Evolutionary conservation across 1,140 invertebrate species (phyloP).

Genomic region (Pseudomyrmex concolor): DNA sequence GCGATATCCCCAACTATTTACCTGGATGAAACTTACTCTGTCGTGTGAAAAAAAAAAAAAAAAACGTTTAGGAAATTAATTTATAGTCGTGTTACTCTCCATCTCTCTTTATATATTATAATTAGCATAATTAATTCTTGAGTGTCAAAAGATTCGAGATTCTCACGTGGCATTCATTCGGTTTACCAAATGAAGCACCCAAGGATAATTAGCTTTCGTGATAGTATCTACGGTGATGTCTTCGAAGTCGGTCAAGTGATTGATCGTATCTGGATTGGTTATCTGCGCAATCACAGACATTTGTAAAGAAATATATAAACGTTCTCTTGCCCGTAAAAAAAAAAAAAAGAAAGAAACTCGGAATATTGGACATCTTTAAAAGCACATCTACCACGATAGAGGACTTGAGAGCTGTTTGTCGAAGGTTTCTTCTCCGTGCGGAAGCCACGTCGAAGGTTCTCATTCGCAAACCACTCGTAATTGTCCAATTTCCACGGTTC

Average conservation of each 20-base stretch:
- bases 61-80: neutral
- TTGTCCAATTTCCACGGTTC: slow-evolving; percentile 74
- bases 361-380: neutral
- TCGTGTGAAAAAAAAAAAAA: neutral
- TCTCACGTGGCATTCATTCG: slow-evolving; percentile 86
- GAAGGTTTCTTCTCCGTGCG: slow-evolving; percentile 71
- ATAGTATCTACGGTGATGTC: slow-evolving; percentile 87
- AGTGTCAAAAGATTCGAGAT: slow-evolving; percentile 8
- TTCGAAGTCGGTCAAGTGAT: slow-evolving; percentile 87
- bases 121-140: neutral
- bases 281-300: slow-evolving; percentile 73
- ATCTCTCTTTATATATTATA: neutral
- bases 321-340: too few species aligned
- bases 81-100: neutral
- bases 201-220: slow-evolving; percentile 88
- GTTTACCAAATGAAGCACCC: slow-evolving; percentile 85
- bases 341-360: slow-evolving; percentile 1
- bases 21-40: slow-evolving; percentile 83
- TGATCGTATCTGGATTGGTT: slow-evolving; percentile 86
- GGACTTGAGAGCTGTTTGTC: slow-evolving; percentile 71
- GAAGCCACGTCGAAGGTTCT: slow-evolving; percentile 58
- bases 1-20: slow-evolving; percentile 86
- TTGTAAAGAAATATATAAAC: too few species aligned
- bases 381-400: slow-evolving; percentile 74
- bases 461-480: slow-evolving; percentile 56